These are phyloP conservation scores for Sebastiscus tertius DNA, from an alignment of 2,797 vertebrate species.

Conservation along the genomic window DNA sequence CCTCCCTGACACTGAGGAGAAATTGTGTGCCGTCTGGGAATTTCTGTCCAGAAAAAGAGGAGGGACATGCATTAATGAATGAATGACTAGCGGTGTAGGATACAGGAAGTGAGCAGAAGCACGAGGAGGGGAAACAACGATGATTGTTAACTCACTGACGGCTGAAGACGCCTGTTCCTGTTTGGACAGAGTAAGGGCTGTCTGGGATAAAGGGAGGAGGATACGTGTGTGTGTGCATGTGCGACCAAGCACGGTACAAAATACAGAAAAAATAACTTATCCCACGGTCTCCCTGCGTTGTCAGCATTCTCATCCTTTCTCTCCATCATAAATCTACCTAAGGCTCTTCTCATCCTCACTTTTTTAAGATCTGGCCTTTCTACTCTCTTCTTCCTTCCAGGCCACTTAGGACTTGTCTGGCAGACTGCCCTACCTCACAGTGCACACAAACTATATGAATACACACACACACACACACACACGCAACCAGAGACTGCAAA, in stretches of 20 bases:
- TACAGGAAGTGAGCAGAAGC: conserved; percentile 44
- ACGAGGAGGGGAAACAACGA: conserved; percentile 32
- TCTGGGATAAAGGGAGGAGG: conserved; percentile 8
- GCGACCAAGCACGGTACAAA: conserved; percentile 9
- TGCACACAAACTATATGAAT: conserved; percentile 13
- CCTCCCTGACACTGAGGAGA: conserved; percentile 8
- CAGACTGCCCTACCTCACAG: conserved; percentile 32
- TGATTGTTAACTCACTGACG: conserved; percentile 29
- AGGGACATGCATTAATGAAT: neutral
- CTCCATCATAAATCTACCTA: conserved; percentile 42
- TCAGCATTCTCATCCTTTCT: conserved; percentile 45
- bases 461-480: neutral
- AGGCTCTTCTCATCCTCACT: conserved; percentile 34
- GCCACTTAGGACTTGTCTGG: conserved; percentile 56
- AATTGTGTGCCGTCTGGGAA: conserved; percentile 12
- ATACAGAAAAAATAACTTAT: conserved; percentile 11
- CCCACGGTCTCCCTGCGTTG: conserved; percentile 38
- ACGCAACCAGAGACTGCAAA: conserved; percentile 1
- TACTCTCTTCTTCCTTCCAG: conserved; percentile 42
- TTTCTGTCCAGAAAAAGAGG: conserved; percentile 18
- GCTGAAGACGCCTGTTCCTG: conserved; percentile 43
- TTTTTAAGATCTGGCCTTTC: conserved; percentile 49
- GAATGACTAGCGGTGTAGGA: conserved; percentile 25
- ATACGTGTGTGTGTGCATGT: neutral
- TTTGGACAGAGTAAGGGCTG: conserved; percentile 32